Evolutionary conservation across 2,113 vertebrate genomes (phyloP), one percentile per base, ranked within the genome.

Genomic region (Canis aureus): DNA sequence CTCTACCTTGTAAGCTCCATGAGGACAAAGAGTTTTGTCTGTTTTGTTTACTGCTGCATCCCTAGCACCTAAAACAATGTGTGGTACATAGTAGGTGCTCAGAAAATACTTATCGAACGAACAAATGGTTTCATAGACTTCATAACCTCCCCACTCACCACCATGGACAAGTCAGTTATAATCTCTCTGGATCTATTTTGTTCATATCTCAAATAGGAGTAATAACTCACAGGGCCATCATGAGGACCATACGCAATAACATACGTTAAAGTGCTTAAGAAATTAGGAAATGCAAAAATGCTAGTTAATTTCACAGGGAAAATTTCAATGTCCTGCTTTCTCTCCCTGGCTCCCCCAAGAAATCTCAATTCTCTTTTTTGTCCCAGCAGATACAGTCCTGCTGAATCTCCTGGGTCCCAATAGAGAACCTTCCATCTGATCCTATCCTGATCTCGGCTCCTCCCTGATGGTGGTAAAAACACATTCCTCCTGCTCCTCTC

Each of bases 281-380:
- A 96, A 81, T 74, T 43, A 88, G 90, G 55, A 88, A 82, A 49
- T 79, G 38, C 10, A 96, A 67, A 94, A 82, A 29, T 51, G 20
- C 84, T 86, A 94, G 71, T 55, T 84, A 84, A 95, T 71, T 95
- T 92, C 81, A 87, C 60, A 83, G 57, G 83, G 27, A 89, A 96
- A 87, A 96, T 38, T 29, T 76, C 20, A 55, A 57, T 71, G 73
- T 92, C 32, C 55, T 92, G 19, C 82, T 79, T 85, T 92, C 38
- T 90, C 49, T 79, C 69, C 51, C 11, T 91, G 35, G 22, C 9
- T 38, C 6, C 29, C 8, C 3, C 66, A 22, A 92, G 6, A 82
- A 92, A 76, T 55, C 11, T 85, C 25, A 49, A 49, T 90, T 93
- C 10, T 83, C 13, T 15, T 35, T 95, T 92, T 67, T 78, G 49